These are phyloP conservation scores for Promerops cafer DNA, from an alignment of 2,113 vertebrate species.

Conservation along the genomic window DNA sequence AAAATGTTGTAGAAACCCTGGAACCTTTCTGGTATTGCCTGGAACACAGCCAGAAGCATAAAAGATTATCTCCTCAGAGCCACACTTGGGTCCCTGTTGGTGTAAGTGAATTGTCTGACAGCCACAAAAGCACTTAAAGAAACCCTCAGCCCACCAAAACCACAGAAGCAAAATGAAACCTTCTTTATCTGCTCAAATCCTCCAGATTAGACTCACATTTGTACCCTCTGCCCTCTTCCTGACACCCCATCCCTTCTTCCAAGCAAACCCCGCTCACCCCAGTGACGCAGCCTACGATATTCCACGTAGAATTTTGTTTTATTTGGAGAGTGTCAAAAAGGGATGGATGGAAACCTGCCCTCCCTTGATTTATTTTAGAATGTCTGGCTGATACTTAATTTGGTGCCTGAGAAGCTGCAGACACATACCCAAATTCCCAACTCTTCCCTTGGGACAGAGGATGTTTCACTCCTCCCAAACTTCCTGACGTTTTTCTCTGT, in stretches of 20 bases:
- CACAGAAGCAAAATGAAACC: neutral
- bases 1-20: neutral
- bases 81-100: neutral
- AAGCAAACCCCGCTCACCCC: neutral
- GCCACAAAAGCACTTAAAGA: neutral
- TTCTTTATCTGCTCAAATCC: neutral
- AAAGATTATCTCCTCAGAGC: neutral
- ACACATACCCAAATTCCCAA: neutral
- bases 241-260: neutral
- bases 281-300: neutral
- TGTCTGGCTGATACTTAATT: neutral
- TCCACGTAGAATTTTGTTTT: fast-evolving
- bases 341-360: neutral
- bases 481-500: neutral
- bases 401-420: neutral
- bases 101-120: neutral
- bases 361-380: neutral
- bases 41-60: neutral
- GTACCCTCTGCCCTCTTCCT: neutral
- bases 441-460: neutral
- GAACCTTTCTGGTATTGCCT: neutral
- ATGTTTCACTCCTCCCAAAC: neutral
- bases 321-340: neutral
- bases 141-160: neutral
- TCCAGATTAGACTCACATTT: neutral